Percentiles rank a stretch among this genome's conserved stretches.
Evolutionary conservation across 2,888 invertebrate genomes (phyloP).

Genomic region (Timandra comae): DNA sequence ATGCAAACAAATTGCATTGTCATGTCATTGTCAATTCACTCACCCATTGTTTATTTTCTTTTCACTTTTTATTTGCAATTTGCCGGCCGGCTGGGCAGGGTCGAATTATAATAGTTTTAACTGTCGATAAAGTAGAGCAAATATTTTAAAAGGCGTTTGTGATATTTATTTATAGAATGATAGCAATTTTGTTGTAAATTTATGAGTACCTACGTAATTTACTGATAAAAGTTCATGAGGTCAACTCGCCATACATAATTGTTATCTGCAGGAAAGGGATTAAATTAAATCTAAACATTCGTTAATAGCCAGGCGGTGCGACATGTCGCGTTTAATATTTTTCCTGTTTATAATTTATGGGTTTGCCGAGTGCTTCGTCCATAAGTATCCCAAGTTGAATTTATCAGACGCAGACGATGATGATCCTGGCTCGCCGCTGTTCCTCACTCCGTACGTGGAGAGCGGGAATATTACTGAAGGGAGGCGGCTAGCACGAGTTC

Average conservation of each 20-base stretch:
- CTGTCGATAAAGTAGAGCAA: too few relatives aligned
- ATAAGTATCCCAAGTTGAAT: conserved; percentile 51
- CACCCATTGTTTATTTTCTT: too few relatives aligned
- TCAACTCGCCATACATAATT: conserved; percentile 5
- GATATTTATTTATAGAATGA: too few relatives aligned
- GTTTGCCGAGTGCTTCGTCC: conserved; percentile 42
- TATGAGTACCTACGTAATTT: conserved; percentile 2
- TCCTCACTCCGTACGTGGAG: conserved; percentile 85
- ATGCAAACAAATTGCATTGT: too few relatives aligned
- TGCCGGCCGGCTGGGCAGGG: too few relatives aligned
- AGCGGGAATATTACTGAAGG: conserved; percentile 82
- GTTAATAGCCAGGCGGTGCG: conserved; percentile 12
- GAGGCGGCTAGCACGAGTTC: conserved; percentile 70
- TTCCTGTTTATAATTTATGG: conserved; percentile 32
- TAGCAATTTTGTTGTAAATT: too few relatives aligned
- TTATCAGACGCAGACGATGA: conserved; percentile 44
- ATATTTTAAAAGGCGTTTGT: too few relatives aligned
- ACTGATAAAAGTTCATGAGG: conserved; percentile 20
- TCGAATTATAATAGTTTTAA: too few relatives aligned
- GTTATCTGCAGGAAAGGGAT: conserved; percentile 2
- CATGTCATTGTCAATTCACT: too few relatives aligned
- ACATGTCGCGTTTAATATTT: conserved; percentile 37
- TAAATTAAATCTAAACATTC: too few relatives aligned
- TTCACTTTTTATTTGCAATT: too few relatives aligned
- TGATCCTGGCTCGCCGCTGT: conserved; percentile 78